Percentiles rank a stretch among this genome's conserved stretches.
Evolutionary conservation across 1,140 invertebrate genomes (phyloP).

Genomic region (Intoshia linei): DNA sequence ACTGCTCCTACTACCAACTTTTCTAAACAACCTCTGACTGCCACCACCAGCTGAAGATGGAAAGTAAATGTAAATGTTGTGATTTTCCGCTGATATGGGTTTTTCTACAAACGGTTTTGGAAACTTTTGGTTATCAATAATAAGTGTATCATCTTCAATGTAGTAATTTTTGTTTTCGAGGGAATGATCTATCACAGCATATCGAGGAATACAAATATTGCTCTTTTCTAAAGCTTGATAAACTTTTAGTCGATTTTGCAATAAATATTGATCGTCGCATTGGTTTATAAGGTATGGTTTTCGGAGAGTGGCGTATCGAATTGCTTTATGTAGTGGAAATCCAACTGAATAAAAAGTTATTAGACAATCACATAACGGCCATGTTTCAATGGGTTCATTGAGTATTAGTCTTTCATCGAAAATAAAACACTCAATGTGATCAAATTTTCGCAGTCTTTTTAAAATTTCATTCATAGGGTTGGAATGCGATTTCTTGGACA

Average conservation of each 20-base stretch:
- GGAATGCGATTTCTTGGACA: conserved; percentile 87
- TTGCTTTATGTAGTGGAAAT: conserved; percentile 92
- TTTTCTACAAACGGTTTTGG: conserved; percentile 99
- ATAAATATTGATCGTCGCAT: conserved; percentile 82
- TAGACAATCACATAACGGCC: conserved; percentile 81
- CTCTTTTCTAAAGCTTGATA: conserved; percentile 66
- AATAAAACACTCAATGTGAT: conserved; percentile 62
- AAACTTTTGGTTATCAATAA: conserved; percentile 66
- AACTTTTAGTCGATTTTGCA: conserved; percentile 52
- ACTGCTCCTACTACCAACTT: conserved; percentile 77
- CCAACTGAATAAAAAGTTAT: conserved; percentile 90
- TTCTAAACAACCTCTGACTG: conserved; percentile 72
- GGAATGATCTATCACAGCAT: conserved; percentile 75
- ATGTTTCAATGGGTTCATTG: conserved; percentile 68
- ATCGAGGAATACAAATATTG: conserved; percentile 79
- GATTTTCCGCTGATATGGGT: conserved; percentile 83
- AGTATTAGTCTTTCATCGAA: conserved; percentile 52
- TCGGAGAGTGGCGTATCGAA: conserved; percentile 59
- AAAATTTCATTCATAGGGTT: conserved; percentile 96
- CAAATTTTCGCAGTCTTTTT: conserved; percentile 61
- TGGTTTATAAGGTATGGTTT: conserved; percentile 93
- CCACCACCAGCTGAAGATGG: conserved; percentile 80
- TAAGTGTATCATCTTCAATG: conserved; percentile 56
- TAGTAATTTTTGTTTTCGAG: conserved; percentile 7
- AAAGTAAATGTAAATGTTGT: conserved; percentile 99